phyloP scores from a whole-genome alignment of 2,888 invertebrate genomes.

The Acheta domesticus region DNA sequence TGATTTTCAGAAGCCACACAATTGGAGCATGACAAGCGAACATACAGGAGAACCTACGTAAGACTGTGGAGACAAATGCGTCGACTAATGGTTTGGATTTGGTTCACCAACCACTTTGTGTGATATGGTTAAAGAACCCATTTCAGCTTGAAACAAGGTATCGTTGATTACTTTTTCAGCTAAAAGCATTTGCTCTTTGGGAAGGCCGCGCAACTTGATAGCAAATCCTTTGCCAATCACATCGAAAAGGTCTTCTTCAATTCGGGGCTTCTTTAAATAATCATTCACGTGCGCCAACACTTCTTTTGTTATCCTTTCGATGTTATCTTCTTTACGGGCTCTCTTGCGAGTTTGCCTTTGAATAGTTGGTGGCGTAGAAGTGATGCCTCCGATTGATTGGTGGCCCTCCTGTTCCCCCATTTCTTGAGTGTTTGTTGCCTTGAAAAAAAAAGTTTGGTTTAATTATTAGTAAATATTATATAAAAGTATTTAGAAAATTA shows the following conservation, averaged over 20 bases:
- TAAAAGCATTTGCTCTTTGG: conserved; percentile 24
- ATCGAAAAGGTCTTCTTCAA: conserved; percentile 27
- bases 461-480: no score
- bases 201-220: conserved; percentile 25
- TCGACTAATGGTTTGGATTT: not conserved
- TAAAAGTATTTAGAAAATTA: no score
- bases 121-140: conserved; percentile 12
- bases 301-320: not conserved
- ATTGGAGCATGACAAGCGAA: no score
- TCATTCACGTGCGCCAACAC: not conserved
- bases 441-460: no score
- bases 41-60: not conserved
- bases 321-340: no score
- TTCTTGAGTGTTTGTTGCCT: no score
- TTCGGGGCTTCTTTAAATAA: conserved; percentile 18
- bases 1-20: no score
- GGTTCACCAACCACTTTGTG: no score
- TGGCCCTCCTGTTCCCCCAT: no score
- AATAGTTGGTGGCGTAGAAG: no score
- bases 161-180: conserved; percentile 27
- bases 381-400: no score
- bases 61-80: not conserved
- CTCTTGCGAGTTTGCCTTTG: no score
- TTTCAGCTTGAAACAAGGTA: conserved; percentile 27
- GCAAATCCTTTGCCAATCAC: conserved; percentile 18